Base-by-base conservation (phyloP, 2,888 invertebrate species). In the Craniophora ligustri region DNA sequence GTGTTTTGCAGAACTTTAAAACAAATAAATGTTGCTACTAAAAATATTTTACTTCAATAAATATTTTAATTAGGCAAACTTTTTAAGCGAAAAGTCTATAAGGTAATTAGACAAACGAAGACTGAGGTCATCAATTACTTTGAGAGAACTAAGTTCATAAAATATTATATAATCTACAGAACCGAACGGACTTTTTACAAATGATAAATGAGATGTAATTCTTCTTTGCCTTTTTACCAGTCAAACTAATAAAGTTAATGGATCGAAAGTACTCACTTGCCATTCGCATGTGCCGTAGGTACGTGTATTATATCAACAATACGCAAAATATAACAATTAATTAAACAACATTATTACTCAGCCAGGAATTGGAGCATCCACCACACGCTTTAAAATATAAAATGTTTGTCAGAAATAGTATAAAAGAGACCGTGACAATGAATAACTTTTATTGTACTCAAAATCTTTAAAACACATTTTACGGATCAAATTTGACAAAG, bases 201-300 rank as follows among this genome's bases (percentile, higher is more conserved):
- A 31, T 42, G 8, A 14, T 16, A n/a, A 21, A 46, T 44, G 19
- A 30, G 26, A 28, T 18, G 10, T 26, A 3, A 32, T 44, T 31
- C 38, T 28, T 28, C 31, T 15, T 21, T 14, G 8, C 16, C n/a
- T 14, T 51, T 42, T 41, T 23, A 56, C 21, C 31, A 63, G 6
- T 18, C 31, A 15, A 59, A 55, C 21, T 51, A 68, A 72, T 64
- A 47, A 46, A 15, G 28, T 30, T 48, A 63, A 67, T 56, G 45
- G 38, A 42, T 34, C 1, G 10, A 34, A 55, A 49, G 36, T 49
- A 51, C 34, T 55, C 15, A 45, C 15, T 30, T 45, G 16, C 6
- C 11, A 39, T 21, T 34, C 40, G 21, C 23, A 30, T 38, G 18
- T 21, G 13, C 36, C 19, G n/a, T 39, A 31, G 34, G 18, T 39